Conservation (phyloP, 2,113 vertebrate genomes). For the Grammomys dolichurus region DNA sequence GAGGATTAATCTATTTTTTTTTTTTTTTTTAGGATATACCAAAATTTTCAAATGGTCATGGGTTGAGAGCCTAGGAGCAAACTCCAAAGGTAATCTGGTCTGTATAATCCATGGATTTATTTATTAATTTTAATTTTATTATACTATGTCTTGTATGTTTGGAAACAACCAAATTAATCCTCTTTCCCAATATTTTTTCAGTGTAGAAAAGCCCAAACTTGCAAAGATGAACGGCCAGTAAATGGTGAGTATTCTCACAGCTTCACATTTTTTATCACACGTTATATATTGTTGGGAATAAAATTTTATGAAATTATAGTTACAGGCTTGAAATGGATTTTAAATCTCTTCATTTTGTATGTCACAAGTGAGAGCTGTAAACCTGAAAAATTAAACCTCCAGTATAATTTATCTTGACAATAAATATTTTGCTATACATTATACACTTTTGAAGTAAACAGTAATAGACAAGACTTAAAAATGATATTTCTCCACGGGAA, state of each 20-base stretch:
- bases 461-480: constrained; percentile 67
- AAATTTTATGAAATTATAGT: constrained; percentile 82
- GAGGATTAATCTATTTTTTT: background rate
- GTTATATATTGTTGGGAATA: constrained; percentile 74
- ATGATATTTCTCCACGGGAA: constrained; percentile 63
- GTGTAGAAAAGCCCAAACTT: background rate
- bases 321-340: constrained; percentile 75
- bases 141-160: background rate
- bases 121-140: constrained; percentile 29
- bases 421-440: constrained; percentile 67
- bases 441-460: constrained; percentile 67
- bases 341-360: constrained; percentile 82
- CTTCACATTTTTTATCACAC: constrained; percentile 68
- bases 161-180: background rate
- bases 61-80: background rate
- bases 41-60: background rate
- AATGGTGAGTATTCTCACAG: constrained; percentile 52
- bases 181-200: background rate
- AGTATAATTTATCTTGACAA: constrained; percentile 68
- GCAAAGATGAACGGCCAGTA: background rate
- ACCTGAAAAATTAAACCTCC: constrained; percentile 77
- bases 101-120: background rate
- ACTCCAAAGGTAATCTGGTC: background rate
- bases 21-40: background rate
- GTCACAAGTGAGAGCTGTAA: constrained; percentile 74